Evolutionary conservation across 2,797 vertebrate species (phyloP).

Genomic region (Eremophila alpestris): DNA sequence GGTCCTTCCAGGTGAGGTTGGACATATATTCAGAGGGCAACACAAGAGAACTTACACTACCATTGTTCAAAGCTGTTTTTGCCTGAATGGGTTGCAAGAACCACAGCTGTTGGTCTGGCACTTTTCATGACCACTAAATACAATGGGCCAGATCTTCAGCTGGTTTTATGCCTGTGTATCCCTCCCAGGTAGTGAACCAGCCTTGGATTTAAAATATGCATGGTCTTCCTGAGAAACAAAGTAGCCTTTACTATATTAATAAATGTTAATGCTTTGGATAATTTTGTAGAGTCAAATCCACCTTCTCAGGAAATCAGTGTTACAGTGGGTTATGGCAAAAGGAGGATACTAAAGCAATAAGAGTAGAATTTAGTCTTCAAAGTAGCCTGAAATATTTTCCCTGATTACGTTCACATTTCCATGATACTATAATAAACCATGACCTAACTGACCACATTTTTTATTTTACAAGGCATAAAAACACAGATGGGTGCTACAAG

Average conservation of each 20-base stretch:
- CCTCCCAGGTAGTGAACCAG: background rate
- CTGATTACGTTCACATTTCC: background rate
- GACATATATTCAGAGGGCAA: background rate
- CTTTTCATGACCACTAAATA: background rate
- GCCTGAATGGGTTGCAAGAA: background rate
- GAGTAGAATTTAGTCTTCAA: slow-evolving; percentile 5
- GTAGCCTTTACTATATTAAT: background rate
- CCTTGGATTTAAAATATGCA: background rate
- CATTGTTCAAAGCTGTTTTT: background rate
- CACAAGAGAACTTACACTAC: background rate
- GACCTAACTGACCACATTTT: slow-evolving; percentile 21
- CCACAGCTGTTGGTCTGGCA: background rate
- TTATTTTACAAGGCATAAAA: slow-evolving; percentile 48
- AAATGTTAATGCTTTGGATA: background rate
- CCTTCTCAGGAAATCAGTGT: background rate
- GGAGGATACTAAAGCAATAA: background rate
- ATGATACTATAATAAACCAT: slow-evolving; percentile 41
- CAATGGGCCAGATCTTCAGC: background rate
- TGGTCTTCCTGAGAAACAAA: background rate
- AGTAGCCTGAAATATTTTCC: slow-evolving; percentile 37
- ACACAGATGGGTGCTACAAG: slow-evolving; percentile 19
- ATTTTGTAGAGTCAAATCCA: background rate
- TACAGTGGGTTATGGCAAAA: background rate
- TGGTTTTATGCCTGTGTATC: background rate
- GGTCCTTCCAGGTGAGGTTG: background rate